Evolutionary conservation across 2,797 vertebrate species (phyloP).

Genomic region (Zalophus californianus): DNA sequence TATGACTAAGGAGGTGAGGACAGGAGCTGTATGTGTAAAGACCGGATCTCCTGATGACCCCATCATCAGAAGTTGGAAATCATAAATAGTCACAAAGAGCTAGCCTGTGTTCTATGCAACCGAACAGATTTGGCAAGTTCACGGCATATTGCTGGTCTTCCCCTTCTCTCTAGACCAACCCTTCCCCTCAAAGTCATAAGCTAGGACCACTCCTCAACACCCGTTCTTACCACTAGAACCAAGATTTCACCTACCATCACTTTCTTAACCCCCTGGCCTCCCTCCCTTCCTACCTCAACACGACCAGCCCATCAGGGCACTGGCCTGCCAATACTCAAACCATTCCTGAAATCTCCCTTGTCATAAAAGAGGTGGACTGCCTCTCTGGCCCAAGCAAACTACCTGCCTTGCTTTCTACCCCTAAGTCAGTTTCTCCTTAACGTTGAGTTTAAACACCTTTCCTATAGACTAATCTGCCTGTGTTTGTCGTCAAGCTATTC

Average conservation of each 20-base stretch:
- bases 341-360: not conserved
- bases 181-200: not conserved
- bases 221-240: not conserved
- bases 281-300: not conserved
- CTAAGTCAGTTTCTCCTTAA: not conserved
- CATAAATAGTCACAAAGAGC: not conserved
- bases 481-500: not conserved
- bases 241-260: not conserved
- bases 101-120: not conserved
- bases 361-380: not conserved
- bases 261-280: not conserved
- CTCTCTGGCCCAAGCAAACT: not conserved
- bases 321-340: not conserved
- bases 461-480: not conserved
- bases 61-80: not conserved
- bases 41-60: not conserved
- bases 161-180: not conserved
- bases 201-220: not conserved
- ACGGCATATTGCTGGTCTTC: not conserved
- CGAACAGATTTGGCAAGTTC: not conserved
- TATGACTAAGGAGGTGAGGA: not conserved
- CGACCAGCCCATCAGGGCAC: not conserved
- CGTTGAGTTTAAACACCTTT: not conserved
- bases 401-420: not conserved
- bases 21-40: not conserved